Base-by-base conservation (phyloP, 2,888 invertebrate genomes). In the Epirrhoe tristata region DNA sequence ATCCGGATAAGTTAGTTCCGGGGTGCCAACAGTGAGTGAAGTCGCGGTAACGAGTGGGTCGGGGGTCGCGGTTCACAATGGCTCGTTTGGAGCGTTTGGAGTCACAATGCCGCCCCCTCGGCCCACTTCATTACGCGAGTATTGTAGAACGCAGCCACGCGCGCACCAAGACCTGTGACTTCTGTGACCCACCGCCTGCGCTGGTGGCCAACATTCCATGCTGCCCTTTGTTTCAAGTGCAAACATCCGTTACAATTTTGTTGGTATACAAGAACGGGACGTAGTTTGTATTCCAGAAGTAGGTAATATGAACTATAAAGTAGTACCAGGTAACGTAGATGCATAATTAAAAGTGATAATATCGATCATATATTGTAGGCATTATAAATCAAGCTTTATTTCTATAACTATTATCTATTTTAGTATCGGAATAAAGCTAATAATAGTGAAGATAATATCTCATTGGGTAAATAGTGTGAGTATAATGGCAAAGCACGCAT, bases 71-170 rank as follows among this genome's bases (percentile, higher is more conserved):
- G 76, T 73, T 74, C 79, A 92, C 92, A 93, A 93, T 93, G 87
- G 81, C 87, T 92, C 91, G 90, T 92, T 91, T 90, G 87, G 70
- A 69, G 69, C 53, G 67, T 69, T 65, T 66, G 64, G 84, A 77
- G 71, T 76, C 83, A 92, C 90, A 92, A 92, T 87, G 84, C 89
- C 90, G 90, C 91, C 91, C 88, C 90, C 90, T 88, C 88, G 82
- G 88, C 88, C 88, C 90, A 93, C 93, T 93, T 93, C 93, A 93
- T 93, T 93, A 93, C 93, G 93, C 93, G 89, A 78, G 85, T 89
- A 93, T 93, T 93, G 93, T 93, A 80, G 76, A 78, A 77, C 78
- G 77, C 77, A 74, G 80, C 77, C 80, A 81, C 81, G 80, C 82
- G 84, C 83, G 77, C 67, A 77, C 78, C 79, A 76, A 76, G 76